Percentiles rank a stretch among this genome's conserved stretches.
phyloP scores from a whole-genome alignment of 2,113 vertebrate genomes.

The Oenanthe oenanthe region DNA sequence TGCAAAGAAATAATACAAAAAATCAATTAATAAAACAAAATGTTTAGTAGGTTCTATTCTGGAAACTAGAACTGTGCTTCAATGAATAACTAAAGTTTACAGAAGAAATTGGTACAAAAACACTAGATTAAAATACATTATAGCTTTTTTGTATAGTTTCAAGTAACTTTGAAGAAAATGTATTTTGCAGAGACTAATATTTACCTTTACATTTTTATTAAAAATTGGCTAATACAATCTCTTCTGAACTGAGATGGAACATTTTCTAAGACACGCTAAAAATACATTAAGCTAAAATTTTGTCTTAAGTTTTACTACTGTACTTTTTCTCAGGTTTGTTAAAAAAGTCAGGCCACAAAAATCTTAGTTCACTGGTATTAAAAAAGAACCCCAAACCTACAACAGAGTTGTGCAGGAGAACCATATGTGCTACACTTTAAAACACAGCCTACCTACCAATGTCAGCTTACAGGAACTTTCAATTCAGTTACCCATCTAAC shows the following conservation, averaged over 20 bases:
- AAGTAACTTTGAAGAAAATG: not conserved
- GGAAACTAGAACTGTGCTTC: not conserved
- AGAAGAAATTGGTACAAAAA: not conserved
- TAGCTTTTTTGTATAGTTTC: not conserved
- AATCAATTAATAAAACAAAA: not conserved
- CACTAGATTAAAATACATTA: not conserved
- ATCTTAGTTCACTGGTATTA: not conserved
- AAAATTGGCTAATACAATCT: not conserved
- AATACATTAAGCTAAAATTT: not conserved
- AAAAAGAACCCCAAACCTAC: not conserved
- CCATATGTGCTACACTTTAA: fast-evolving
- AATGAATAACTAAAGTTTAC: not conserved
- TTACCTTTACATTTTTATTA: not conserved
- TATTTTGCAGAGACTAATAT: not conserved
- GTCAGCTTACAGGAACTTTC: not conserved
- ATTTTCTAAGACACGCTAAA: not conserved
- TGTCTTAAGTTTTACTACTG: not conserved
- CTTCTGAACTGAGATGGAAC: not conserved
- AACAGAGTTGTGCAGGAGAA: not conserved
- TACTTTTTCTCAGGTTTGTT: not conserved
- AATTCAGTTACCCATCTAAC: not conserved
- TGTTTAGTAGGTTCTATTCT: not conserved
- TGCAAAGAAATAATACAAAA: not conserved
- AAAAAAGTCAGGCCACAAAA: not conserved
- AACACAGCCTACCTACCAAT: not conserved